These are phyloP conservation scores for Abscondita cerata DNA, from an alignment of 2,888 invertebrate species.

Conservation along the genomic window DNA sequence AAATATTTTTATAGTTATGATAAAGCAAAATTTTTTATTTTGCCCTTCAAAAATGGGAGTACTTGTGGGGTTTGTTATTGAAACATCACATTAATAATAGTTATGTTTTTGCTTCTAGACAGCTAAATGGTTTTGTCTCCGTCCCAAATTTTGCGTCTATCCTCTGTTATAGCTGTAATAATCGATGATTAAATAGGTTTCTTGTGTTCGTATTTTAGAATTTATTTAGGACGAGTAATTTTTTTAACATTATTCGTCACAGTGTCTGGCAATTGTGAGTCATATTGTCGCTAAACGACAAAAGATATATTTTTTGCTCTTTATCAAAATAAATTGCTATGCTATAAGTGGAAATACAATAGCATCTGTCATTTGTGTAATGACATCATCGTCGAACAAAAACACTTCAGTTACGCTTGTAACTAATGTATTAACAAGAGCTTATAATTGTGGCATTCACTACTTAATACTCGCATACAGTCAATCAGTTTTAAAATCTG, in stretches of 20 bases:
- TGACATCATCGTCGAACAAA: conserved; percentile 39
- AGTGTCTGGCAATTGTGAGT: conserved; percentile 17
- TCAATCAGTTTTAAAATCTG: conserved; percentile 41
- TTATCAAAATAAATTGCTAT: conserved; percentile 24
- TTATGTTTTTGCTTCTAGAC: conserved; percentile 8
- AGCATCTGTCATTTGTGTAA: conserved; percentile 40
- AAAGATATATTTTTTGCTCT: conserved; percentile 26
- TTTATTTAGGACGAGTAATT: not conserved
- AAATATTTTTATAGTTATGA: too few relatives aligned
- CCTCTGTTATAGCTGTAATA: not conserved
- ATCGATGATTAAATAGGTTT: not conserved
- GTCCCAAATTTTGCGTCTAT: conserved; percentile 3
- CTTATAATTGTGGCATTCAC: conserved; percentile 36
- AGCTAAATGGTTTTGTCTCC: conserved; percentile 9
- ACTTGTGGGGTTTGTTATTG: too few relatives aligned
- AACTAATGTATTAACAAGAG: conserved; percentile 33
- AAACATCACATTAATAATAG: too few relatives aligned
- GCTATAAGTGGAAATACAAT: conserved; percentile 38
- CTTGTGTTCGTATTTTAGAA: not conserved
- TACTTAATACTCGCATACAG: conserved; percentile 28
- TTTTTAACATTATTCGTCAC: not conserved
- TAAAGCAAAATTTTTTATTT: conserved; percentile 1
- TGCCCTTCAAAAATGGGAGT: not conserved
- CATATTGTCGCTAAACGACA: conserved; percentile 18
- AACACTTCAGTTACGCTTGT: conserved; percentile 28